Evolutionary conservation across 2,888 invertebrate genomes (phyloP), one percentile per base, ranked within the genome.

Genomic region (Meiosimyza platycephala): DNA sequence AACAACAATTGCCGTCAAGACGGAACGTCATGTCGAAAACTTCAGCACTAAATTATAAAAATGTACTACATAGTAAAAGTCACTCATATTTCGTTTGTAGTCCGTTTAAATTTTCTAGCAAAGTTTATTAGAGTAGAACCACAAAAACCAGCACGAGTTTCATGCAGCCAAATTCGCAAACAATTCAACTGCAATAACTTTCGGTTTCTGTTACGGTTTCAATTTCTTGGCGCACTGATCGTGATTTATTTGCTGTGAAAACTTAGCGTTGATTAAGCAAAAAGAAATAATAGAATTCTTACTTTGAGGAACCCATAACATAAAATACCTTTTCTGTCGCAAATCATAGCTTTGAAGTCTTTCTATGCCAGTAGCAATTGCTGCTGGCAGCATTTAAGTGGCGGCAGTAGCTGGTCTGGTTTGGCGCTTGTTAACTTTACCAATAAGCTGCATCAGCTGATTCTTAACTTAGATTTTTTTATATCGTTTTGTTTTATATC

Each of bases 71-170:
- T 47, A 48, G 48, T 48, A 40, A 40, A 7, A 40, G 40, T 9
- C 40, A 40, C 9, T 64, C 48, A 18, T n/a, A n/a, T 63, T 63
- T 50, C 50, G 5, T 40, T 40, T 40, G 40, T 40, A 9, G 40
- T 40, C 40, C 40, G 9, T 9, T 40, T 40, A 40, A 40, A 40
- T 40, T 40, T 40, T 40, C 40, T 9, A 40, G 40, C 40, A 40
- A 64, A 63, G 50, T 47, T 64, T 64, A 64, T 64, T 64, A 22
- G 64, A 50, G 50, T 50, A 64, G 64, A 64, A 64, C 64, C 64
- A 18, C 50, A n/a, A n/a, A 59, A 22, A 60, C 28, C 28, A 9
- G 6, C 57, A 57, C 18, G 18, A 6, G 28, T 57, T 28, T 18
- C 18, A 13, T 13, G 28, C 16, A 57, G 3, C 57, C 13, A 16